Conservation (phyloP, 1,140 invertebrate genomes). For the Sycophaga agraensis region DNA sequence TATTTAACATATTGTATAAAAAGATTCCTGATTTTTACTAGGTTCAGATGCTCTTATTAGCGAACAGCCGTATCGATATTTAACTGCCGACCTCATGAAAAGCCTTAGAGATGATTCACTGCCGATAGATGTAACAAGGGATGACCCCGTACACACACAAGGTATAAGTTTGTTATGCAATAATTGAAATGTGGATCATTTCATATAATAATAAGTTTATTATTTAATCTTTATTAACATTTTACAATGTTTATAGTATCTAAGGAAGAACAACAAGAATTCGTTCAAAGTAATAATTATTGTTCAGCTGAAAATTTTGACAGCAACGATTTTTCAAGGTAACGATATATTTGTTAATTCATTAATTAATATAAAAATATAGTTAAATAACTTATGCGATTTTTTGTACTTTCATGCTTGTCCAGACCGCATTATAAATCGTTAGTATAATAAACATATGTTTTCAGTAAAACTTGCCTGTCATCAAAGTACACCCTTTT, state of each 20-base stretch:
- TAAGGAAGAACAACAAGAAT: conserved; percentile 52
- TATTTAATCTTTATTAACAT: background rate
- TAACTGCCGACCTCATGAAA: conserved; percentile 94
- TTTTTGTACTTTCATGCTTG: conserved; percentile 37
- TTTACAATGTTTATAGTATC: conserved; percentile 41
- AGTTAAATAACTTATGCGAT: conserved; percentile 20
- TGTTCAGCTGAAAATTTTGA: conserved; percentile 55
- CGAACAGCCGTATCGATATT: conserved; percentile 88
- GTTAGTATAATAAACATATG: conserved; percentile 41
- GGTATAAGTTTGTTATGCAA: conserved; percentile 31
- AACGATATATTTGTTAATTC: background rate
- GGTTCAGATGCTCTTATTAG: conserved; percentile 86
- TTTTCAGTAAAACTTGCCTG: background rate
- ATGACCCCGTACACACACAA: conserved; percentile 69
- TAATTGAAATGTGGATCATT: background rate
- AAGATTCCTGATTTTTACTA: conserved; percentile 47
- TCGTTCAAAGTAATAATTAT: conserved; percentile 55
- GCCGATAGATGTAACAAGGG: conserved; percentile 88
- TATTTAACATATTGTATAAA: conserved; percentile 6
- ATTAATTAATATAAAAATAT: background rate
- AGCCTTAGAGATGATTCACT: conserved; percentile 89
- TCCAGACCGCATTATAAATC: conserved; percentile 51
- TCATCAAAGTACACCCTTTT: background rate
- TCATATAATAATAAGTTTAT: no score
- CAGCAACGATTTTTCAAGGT: conserved; percentile 40